A percentile compares a stretch with the other conserved stretches of the same genome.
These are phyloP conservation scores for Chelonia mydas DNA, from an alignment of 2,797 vertebrate species.

Conservation along the genomic window DNA sequence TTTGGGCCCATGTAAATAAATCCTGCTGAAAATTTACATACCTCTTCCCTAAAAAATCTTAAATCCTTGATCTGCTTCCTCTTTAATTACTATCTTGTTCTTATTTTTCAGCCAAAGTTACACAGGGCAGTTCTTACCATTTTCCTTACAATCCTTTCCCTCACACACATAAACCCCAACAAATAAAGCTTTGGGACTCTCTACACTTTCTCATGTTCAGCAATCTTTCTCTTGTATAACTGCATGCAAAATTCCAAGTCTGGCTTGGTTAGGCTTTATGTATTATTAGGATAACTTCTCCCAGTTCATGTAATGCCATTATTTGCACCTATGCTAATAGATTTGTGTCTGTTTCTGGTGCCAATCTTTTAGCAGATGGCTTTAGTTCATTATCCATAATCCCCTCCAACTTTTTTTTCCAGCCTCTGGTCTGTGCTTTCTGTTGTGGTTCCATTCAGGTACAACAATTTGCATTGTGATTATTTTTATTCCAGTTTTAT, in stretches of 20 bases:
- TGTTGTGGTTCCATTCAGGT: neutral
- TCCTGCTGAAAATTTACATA: neutral
- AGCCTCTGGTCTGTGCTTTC: neutral
- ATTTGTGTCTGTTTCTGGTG: neutral
- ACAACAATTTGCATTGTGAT: neutral
- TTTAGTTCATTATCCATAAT: neutral
- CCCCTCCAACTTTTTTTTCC: rapidly evolving
- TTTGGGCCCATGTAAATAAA: neutral
- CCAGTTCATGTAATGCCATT: rapidly evolving
- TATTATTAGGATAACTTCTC: neutral
- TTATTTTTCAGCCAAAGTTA: too few species aligned
- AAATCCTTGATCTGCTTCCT: neutral
- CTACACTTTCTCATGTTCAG: neutral
- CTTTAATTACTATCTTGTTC: too few species aligned
- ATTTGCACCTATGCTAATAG: neutral
- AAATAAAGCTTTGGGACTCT: rapidly evolving
- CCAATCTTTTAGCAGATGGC: rapidly evolving
- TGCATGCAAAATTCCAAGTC: neutral
- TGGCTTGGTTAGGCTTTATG: neutral
- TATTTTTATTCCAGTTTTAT: neutral
- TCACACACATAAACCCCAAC: neutral
- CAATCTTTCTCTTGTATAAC: rapidly evolving
- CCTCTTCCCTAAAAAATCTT: rapidly evolving
- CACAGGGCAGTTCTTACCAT: neutral
- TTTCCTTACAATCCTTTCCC: neutral